Base-by-base conservation (phyloP, 2,888 invertebrate genomes). In the Nesidiocoris tenuis region DNA sequence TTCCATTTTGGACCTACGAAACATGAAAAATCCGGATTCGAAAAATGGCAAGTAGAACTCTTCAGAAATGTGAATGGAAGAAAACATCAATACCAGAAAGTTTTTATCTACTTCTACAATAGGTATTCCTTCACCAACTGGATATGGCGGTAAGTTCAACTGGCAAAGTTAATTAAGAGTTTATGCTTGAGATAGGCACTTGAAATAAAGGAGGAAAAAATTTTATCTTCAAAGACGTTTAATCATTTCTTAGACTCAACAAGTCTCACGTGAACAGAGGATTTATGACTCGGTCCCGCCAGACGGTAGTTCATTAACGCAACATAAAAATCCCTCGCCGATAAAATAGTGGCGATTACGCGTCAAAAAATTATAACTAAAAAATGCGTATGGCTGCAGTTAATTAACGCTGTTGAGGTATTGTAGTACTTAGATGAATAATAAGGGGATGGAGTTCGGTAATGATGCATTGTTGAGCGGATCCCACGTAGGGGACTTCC, bases 401-500 rank as follows among this genome's bases (percentile, higher is more conserved):
- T 39, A 39, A 39, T 39, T 39, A 39, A 39, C 39, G 12, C 12
- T 39, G 39, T 39, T 39, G 39, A 39, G 39, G 12, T 39, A 39
- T 39, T 39, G 39, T 39, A 39, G 39, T 12, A 39, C 39, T 39
- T 39, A 12, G 12, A 39, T 39, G 39, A 39, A 39, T 39, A 39
- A 39, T 39, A 39, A 39, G 39, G 39, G 39, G 39, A 7, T 7
- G 39, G 39, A 39, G 65, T 65, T 39, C 39, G 19, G 65, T 65
- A 65, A 65, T 65, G 65, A 65, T 65, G 39, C 65, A 39, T 65
- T 65, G 65, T 65, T 65, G 65, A 39, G 39, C n/a, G 65, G 65
- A 65, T 65, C 65, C 65, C 65, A 65, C 65, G 65, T 65, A 19
- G 17, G 65, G 25, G 23, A 65, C 65, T 65, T 65, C 65, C 65